Evolutionary conservation across 2,797 vertebrate genomes (phyloP).

Genomic region (Chelon auratus): DNA sequence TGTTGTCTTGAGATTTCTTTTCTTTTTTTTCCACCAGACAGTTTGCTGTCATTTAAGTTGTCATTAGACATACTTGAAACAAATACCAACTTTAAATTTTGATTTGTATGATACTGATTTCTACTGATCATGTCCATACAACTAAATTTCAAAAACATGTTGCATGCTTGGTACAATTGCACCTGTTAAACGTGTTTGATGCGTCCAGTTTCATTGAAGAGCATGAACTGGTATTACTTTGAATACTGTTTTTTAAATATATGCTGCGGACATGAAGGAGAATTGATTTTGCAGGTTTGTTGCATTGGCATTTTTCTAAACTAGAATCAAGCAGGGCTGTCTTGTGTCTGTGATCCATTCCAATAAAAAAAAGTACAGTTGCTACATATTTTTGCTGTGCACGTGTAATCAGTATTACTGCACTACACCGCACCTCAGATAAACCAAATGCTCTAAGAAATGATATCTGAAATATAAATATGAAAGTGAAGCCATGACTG

Average conservation of each 20-base stretch:
- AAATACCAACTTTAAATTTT: neutral
- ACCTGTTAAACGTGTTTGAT: slow-evolving; percentile 34
- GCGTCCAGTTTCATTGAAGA: slow-evolving; percentile 39
- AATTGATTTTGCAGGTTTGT: slow-evolving; percentile 58
- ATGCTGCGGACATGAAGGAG: slow-evolving; percentile 32
- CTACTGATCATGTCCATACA: slow-evolving; percentile 4
- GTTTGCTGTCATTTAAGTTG: slow-evolving; percentile 38
- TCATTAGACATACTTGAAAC: slow-evolving; percentile 47
- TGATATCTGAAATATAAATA: neutral
- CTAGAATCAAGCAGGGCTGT: slow-evolving; percentile 74
- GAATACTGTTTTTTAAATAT: slow-evolving; percentile 42
- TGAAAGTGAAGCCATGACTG: neutral
- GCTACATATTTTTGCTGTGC: slow-evolving; percentile 38
- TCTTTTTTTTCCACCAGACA: slow-evolving; percentile 45
- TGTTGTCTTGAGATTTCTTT: slow-evolving; percentile 43
- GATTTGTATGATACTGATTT: slow-evolving; percentile 17
- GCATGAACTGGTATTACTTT: slow-evolving; percentile 49
- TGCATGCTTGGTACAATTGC: slow-evolving; percentile 54
- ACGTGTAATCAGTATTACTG: slow-evolving; percentile 7
- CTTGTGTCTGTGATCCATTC: slow-evolving; percentile 85
- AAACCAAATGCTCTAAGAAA: neutral
- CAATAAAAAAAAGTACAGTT: slow-evolving; percentile 77
- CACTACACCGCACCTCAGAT: neutral
- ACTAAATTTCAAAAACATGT: slow-evolving; percentile 15
- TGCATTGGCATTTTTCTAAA: slow-evolving; percentile 62